Conservation (phyloP, 2,888 invertebrate species). For the Sclerodermus sp. region DNA sequence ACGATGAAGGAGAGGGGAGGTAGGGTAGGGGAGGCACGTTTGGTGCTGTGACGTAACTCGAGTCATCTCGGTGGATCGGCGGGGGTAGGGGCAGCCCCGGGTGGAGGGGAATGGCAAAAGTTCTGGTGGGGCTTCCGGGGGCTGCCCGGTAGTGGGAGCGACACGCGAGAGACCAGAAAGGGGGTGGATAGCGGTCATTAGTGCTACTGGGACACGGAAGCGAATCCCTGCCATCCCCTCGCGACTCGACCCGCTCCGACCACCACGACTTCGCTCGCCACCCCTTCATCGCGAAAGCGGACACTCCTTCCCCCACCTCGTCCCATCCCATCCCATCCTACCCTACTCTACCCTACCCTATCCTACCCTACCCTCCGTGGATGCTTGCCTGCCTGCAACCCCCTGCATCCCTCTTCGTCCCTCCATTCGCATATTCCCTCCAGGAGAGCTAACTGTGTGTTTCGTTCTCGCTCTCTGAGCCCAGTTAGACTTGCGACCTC, state of each 20-base stretch:
- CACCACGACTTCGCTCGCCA: constrained; percentile 1
- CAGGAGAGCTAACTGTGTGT: not conserved
- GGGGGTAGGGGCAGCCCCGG: constrained; percentile 20
- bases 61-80: constrained; percentile 21
- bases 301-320: constrained; percentile 4
- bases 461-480: not conserved
- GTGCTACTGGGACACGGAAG: constrained; percentile 51
- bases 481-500: not conserved
- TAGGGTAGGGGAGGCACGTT: constrained; percentile 14
- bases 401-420: too few species aligned
- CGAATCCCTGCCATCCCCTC: constrained; percentile 28
- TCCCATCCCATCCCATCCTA: too few species aligned
- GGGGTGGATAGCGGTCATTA: constrained; percentile 46
- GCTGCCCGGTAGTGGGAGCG: too few species aligned
- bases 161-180: constrained; percentile 12
- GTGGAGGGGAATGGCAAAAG: constrained; percentile 21
- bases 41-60: constrained; percentile 34
- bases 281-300: not conserved
- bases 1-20: constrained; percentile 2
- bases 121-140: constrained; percentile 4
- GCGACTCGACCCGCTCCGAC: too few species aligned
- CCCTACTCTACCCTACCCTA: too few species aligned
- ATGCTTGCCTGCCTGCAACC: too few species aligned
- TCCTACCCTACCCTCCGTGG: too few species aligned
- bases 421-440: too few species aligned